Evolutionary conservation across 2,113 vertebrate genomes (phyloP).

Genomic region (Arvicanthis niloticus): DNA sequence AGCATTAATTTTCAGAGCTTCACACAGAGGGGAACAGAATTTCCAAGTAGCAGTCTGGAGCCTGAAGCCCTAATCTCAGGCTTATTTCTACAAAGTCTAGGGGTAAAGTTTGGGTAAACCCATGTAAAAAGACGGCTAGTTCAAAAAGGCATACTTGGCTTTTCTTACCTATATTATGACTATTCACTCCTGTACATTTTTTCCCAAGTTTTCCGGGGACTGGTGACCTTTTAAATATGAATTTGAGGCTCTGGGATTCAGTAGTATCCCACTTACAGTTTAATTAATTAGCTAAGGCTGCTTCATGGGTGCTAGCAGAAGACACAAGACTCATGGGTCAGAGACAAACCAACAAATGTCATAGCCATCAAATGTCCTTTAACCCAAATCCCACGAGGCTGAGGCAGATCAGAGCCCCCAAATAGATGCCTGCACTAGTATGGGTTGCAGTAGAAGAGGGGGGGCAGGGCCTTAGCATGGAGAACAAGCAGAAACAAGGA

Average conservation of each 20-base stretch:
- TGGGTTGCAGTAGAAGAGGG: neutral
- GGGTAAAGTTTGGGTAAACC: neutral
- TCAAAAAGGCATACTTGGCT: neutral
- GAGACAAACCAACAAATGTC: neutral
- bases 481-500: neutral
- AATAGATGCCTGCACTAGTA: neutral
- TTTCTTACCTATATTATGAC: neutral
- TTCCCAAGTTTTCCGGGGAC: neutral
- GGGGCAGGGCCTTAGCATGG: accelerated
- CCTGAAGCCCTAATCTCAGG: neutral
- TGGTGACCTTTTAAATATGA: neutral
- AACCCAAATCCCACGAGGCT: neutral
- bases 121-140: neutral
- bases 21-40: neutral
- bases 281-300: neutral
- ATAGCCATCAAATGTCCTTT: neutral
- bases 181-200: neutral
- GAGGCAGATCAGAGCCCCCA: neutral
- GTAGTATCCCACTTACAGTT: neutral
- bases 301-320: neutral
- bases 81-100: neutral
- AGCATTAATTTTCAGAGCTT: neutral
- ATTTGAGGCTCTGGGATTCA: neutral
- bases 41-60: neutral
- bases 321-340: neutral